phyloP scores from a whole-genome alignment of 1,140 invertebrate species.

The Melanaphis sacchari region DNA sequence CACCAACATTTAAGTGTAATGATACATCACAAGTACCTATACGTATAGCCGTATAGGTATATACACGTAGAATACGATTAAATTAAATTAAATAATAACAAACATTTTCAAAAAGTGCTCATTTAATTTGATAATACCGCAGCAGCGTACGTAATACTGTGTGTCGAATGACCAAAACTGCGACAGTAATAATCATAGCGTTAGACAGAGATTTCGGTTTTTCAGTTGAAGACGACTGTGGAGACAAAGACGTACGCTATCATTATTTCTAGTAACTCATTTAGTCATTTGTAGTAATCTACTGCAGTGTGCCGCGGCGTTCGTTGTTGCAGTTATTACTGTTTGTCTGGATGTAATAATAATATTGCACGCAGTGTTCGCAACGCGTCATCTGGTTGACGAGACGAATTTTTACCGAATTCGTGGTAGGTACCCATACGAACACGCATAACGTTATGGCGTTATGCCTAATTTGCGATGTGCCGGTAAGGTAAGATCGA shows the following conservation, averaged over 20 bases:
- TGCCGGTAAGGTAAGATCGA: background rate
- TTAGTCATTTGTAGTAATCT: background rate
- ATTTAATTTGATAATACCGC: background rate
- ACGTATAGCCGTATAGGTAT: no score
- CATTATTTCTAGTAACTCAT: background rate
- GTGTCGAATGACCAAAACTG: background rate
- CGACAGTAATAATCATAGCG: background rate
- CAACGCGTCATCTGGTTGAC: no score
- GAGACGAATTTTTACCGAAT: background rate
- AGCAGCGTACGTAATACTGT: background rate
- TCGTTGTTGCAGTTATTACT: background rate
- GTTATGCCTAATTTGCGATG: background rate
- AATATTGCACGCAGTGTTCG: background rate
- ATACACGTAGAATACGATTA: no score
- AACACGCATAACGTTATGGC: background rate
- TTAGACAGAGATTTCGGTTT: background rate
- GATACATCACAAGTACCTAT: no score
- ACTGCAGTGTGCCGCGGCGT: background rate
- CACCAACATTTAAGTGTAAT: no score
- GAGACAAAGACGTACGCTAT: background rate
- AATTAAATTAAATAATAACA: background rate
- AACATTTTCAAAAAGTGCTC: background rate
- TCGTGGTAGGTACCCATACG: background rate
- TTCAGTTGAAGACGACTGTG: background rate
- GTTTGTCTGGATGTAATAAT: background rate